Base-by-base conservation (phyloP, 2,888 invertebrate species). In the Acrobasis consociella region DNA sequence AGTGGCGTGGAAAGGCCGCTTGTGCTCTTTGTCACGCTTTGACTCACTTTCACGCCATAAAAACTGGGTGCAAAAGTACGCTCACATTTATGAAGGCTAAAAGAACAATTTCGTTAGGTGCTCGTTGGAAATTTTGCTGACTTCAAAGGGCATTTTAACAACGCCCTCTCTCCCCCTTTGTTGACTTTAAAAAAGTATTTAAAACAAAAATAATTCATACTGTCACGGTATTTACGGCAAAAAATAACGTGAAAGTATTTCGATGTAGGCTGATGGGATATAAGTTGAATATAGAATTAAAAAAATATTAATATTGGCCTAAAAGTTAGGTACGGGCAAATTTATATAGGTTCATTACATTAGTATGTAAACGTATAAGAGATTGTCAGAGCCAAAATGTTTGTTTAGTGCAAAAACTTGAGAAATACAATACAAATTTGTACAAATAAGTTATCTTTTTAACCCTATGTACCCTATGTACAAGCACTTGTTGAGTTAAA, bases 91-190 rank as follows among this genome's bases (percentile, higher is more conserved):
- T 85, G 86, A 83, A 88, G 76, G 82, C 83, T 85, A 86, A 89
- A 89, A 86, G 89, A 89, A 89, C 87, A 90, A 89, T 89, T 89
- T 86, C 82, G 89, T 89, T 90, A 89, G 87, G 87, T 84, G 83
- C 84, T 83, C 85, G 84, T 78, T 85, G 85, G 75, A 89, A 86
- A 87, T 88, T n/a, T 85, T 79, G 82, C 83, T 78, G 83, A 89
- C 86, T 87, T 90, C 89, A 91, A 91, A 91, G 87, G 85, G 79
- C 85, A 78, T 86, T 89, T 84, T 87, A 88, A 83, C 85, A 83
- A 81, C 82, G 82, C 81, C 80, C 80, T 80, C 82, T 83, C 80
- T 82, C 81, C 82, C 78, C 80, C 83, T 86, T 83, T 87, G 85
- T 87, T 85, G 80, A 83, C 81, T 83, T 82, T 82, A 76, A 76